Conservation (phyloP, 1,140 invertebrate genomes). For the Heliconius nattereri region DNA sequence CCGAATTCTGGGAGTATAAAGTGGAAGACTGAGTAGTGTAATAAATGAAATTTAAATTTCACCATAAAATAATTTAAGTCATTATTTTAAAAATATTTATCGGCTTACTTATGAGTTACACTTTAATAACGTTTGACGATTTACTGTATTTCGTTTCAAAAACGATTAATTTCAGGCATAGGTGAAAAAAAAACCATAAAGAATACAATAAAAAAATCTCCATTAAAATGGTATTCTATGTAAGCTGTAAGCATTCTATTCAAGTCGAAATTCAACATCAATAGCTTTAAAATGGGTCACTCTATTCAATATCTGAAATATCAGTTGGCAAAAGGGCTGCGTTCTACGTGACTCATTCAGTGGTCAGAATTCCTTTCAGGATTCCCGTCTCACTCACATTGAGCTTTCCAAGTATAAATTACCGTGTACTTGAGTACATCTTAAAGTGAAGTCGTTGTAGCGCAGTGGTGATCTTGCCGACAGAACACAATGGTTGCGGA, state of each 20-base stretch:
- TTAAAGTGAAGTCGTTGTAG: background rate
- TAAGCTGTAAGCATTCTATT: conserved; percentile 47
- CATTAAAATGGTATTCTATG: conserved; percentile 49
- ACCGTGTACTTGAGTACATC: background rate
- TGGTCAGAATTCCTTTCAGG: conserved; percentile 25
- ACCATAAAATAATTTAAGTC: too few species aligned
- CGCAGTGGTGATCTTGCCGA: background rate
- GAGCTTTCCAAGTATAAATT: background rate
- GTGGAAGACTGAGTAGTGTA: too few species aligned
- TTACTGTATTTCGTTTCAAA: background rate
- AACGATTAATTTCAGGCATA: background rate
- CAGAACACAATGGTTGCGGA: too few species aligned
- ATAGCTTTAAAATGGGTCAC: conserved; percentile 52
- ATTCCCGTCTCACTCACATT: background rate
- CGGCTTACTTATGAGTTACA: background rate
- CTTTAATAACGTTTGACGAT: background rate
- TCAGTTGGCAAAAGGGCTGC: conserved; percentile 34
- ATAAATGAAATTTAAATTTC: too few species aligned
- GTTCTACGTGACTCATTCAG: conserved; percentile 39
- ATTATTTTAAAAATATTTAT: too few species aligned
- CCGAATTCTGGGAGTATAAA: too few species aligned
- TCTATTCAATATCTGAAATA: conserved; percentile 61
- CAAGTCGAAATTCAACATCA: conserved; percentile 43
- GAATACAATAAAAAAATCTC: conserved; percentile 48
- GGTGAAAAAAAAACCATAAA: background rate